A percentile compares a stretch with the other conserved stretches of the same genome.
phyloP scores from a whole-genome alignment of 2,113 vertebrate genomes.

The Eptesicus fuscus region DNA sequence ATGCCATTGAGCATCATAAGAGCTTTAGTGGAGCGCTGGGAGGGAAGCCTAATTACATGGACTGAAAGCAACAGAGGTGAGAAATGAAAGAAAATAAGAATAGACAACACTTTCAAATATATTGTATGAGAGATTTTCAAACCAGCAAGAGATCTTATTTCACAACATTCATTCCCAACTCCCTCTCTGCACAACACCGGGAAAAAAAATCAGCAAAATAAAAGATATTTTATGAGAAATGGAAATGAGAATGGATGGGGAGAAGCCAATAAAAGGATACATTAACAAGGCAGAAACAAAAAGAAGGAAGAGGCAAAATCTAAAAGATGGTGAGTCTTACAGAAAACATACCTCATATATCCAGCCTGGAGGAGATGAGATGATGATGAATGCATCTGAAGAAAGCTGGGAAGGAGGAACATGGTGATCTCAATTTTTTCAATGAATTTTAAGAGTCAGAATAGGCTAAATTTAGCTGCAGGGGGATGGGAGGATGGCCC shows the following conservation, averaged over 20 bases:
- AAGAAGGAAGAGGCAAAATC: not conserved
- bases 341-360: not conserved
- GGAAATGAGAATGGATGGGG: not conserved
- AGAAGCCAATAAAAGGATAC: not conserved
- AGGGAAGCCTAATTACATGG: not conserved
- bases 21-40: not conserved
- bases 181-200: not conserved
- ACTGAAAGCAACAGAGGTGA: not conserved
- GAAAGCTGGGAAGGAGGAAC: not conserved
- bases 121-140: conserved; percentile 36
- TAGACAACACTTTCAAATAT: not conserved
- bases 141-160: conserved; percentile 77
- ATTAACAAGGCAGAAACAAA: not conserved
- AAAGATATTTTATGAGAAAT: not conserved
- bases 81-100: not conserved
- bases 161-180: conserved; percentile 74
- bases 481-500: no score
- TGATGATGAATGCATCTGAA: not conserved
- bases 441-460: not conserved
- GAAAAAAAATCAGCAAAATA: not conserved
- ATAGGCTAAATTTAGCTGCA: not conserved
- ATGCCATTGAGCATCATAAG: not conserved
- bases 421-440: not conserved
- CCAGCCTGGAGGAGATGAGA: not conserved
- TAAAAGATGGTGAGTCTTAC: not conserved